Evolutionary conservation across 2,888 invertebrate species (phyloP), one percentile per base, ranked within the genome.

Genomic region (Pandemis heparana): DNA sequence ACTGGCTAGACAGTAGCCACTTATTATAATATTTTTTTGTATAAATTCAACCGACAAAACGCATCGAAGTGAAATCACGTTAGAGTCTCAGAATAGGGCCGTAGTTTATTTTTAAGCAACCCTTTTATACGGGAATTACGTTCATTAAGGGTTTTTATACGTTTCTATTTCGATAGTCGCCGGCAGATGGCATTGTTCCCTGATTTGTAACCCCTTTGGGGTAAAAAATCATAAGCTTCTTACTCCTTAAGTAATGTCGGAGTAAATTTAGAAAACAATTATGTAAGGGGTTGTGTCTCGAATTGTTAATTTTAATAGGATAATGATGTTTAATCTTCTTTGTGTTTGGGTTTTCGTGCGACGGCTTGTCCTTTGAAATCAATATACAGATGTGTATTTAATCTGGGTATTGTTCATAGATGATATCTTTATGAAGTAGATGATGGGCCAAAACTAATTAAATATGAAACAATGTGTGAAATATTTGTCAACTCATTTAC

Each of bases 61-160:
- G 23, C 23, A 53, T 18, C 14, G 23, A 60, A 63, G 59, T 48
- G 68, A 71, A 14, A 62, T n/a, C 59, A 51, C 62, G 62, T 60
- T 38, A 1, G 5, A 62, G 32, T 76, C 77, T 32, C 81, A 86
- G 89, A 91, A 91, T 92, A 90, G 63, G 70, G 63, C 82, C 75
- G 70, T 78, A 76, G 82, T 89, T 90, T 91, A 92, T 93, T 94
- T 85, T 91, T 90, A 90, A 87, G 85, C 87, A 92, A 91, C 93
- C 94, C 93, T 92, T 94, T 93, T 91, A 92, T 91, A 92, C 83
- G 84, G 89, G 90, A 92, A 94, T 93, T 91, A 92, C 83, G 91
- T 92, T 93, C 92, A 94, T 94, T 94, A 94, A 87, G 88, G 80
- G 84, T 91, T 92, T 93, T 93, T 91, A 88, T 89, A 87, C 80